phyloP scores from a whole-genome alignment of 1,140 invertebrate genomes.

The Homarus americanus region DNA sequence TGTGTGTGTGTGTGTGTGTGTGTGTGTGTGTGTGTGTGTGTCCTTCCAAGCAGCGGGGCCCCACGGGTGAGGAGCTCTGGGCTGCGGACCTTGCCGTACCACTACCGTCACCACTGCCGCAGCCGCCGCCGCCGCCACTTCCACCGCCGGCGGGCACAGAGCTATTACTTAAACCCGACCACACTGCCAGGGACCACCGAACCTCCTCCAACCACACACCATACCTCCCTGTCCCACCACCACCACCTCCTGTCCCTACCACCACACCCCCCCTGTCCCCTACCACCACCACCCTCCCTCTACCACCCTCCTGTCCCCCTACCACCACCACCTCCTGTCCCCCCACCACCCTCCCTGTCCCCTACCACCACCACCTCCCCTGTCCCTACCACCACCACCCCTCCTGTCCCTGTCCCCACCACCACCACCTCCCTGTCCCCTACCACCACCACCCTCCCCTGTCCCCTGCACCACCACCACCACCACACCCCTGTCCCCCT shows the following conservation, averaged over 20 bases:
- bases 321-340: not conserved
- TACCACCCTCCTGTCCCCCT: not conserved
- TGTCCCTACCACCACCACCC: too few species aligned
- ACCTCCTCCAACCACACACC: not conserved
- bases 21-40: constrained; percentile 18
- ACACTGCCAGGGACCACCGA: constrained; percentile 34
- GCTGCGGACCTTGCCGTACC: not conserved
- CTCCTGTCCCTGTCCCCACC: too few species aligned
- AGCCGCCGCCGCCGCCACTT: constrained; percentile 28
- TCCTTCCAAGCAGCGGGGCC: too few species aligned
- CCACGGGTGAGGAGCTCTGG: not conserved
- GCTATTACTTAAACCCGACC: constrained; percentile 56
- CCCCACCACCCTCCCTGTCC: not conserved
- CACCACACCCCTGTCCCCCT: not conserved
- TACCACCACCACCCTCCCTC: not conserved
- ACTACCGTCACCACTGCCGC: constrained; percentile 12
- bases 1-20: constrained; percentile 43
- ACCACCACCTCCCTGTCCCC: not conserved
- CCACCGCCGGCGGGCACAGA: constrained; percentile 30
- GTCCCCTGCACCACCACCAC: not conserved
- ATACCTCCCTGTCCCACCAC: not conserved
- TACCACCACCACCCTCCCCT: not conserved
- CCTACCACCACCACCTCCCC: not conserved
- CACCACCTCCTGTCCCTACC: not conserved
- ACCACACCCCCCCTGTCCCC: not conserved